Evolutionary conservation across 2,797 vertebrate genomes (phyloP).

Genomic region (Vultur gryphus): DNA sequence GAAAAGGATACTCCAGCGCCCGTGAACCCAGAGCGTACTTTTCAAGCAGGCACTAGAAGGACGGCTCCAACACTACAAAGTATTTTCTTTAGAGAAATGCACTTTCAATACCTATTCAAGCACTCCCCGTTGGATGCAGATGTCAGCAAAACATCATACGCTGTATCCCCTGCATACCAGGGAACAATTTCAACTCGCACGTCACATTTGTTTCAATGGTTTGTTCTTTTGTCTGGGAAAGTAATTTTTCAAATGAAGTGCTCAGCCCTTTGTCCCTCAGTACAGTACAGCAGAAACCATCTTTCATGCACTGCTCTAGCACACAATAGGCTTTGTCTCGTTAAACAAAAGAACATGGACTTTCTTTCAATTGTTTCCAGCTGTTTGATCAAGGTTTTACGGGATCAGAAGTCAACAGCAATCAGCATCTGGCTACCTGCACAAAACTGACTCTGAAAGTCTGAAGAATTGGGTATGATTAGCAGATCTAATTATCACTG

Average conservation of each 20-base stretch:
- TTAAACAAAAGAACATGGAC: conserved; percentile 70
- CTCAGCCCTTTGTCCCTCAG: conserved; percentile 55
- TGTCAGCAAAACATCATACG: conserved; percentile 30
- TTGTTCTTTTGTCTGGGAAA: conserved; percentile 65
- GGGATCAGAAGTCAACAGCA: conserved; percentile 59
- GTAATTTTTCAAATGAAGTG: conserved; percentile 54
- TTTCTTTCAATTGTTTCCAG: conserved; percentile 71
- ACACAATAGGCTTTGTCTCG: conserved; percentile 72
- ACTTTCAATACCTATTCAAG: conserved; percentile 48
- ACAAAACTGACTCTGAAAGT: not conserved
- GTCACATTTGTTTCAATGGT: not conserved
- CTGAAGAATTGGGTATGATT: not conserved
- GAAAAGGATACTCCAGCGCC: not conserved
- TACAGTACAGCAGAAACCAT: conserved; percentile 32
- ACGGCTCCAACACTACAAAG: conserved; percentile 22
- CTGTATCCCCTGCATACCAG: conserved; percentile 44
- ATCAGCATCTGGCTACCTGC: conserved; percentile 69
- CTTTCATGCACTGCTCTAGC: conserved; percentile 35
- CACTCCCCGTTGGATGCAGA: conserved; percentile 40
- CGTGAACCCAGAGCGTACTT: not conserved
- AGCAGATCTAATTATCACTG: not conserved
- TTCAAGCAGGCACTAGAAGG: conserved; percentile 11
- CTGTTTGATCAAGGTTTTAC: conserved; percentile 44
- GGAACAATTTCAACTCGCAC: conserved; percentile 29
- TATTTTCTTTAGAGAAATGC: conserved; percentile 11